Evolutionary conservation across 2,888 invertebrate species (phyloP), one percentile per base, ranked within the genome.

Genomic region (Agrochola lychnidis): DNA sequence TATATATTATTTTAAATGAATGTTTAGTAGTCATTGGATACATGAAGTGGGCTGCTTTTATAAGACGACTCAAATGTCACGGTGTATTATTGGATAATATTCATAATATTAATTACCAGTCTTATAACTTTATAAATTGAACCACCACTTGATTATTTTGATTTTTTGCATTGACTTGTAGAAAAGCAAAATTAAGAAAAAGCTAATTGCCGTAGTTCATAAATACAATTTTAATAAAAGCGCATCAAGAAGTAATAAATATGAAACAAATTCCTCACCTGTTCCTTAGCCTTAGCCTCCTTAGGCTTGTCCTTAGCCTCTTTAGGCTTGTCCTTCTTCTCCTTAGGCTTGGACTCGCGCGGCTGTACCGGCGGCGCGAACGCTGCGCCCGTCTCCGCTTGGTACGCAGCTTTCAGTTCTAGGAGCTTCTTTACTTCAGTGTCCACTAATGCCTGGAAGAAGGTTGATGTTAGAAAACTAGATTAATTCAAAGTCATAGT

Each of bases 371-470:
- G 93, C 78, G 94, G 91, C 5, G 90, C 93, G 87, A 94, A 97
- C 25, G 97, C 95, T 1, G 94, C 89, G 0, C 98, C 98, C 0
- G 97, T 97, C 83, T 95, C 94, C 19, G 94, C 89, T 89, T 98
- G 97, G 91, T 97, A 98, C 73, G 97, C 95, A 0, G 95, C 93
- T 90, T 98, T 98, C 42, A 98, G 90, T 36, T 96, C 95, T 73
- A 98, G 93, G 48, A 98, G 94, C 81, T 93, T 93, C 90, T 97
- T 97, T 1, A 97, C 97, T 84, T 97, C 97, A 6, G 95, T 95
- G 83, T 98, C 97, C 48, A 98, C 91, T 7, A 91, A 79, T 6
- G 93, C 93, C 96, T 56, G 5, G n/a, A 51, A 51, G 51, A 0
- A 2, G 19, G 7, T 51, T 7, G 2, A 2, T 19, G 2, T 51